Base-by-base conservation (phyloP, 1,140 invertebrate genomes). In the Hesperophylax magnus region DNA sequence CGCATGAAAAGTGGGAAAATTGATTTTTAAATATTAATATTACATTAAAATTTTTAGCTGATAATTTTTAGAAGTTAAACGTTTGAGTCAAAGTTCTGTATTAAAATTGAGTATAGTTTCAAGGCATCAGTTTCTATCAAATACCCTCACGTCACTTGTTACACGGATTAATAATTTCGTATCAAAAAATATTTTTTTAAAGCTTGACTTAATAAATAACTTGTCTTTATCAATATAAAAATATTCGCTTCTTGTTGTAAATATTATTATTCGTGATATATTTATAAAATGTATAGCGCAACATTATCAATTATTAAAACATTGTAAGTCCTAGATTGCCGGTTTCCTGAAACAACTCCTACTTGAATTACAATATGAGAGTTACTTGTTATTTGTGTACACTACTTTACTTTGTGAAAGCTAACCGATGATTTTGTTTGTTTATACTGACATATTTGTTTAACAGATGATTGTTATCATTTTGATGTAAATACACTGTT, bases 401-500 rank as follows among this genome's bases (percentile, higher is more conserved):
- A 47, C 9, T 14, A 14, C 11, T 47, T 47, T 47, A 47, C 1
- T 47, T 47, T 47, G 11, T 47, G 11, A 1, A 47, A 14, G 11
- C 11, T 14, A 14, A 47, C 39, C 39, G 39, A 58, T 1, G 56
- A 58, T 0, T 20, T 58, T 18, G 2, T 58, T 58, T 56, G 4
- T 11, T 2, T 58, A 47, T 47, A 14, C 39, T 47, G 39, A 11
- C 11, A 47, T 47, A 47, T 58, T 58, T 61, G 6, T 61, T 67
- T 11, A 47, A 11, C 63, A 5, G 63, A 67, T 17, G 17, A 53
- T 69, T 72, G 20, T 74, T 60, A 76, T 80, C 2, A 77, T 76
- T 83, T 61, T 47, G 11, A 75, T 83, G 82, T 83, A 83, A 52
- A 83, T 83, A 83, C 82, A 83, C 82, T 83, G 82, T 83, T 83